Conservation (phyloP, 2,888 invertebrate species). For the Catocala fraxini region DNA sequence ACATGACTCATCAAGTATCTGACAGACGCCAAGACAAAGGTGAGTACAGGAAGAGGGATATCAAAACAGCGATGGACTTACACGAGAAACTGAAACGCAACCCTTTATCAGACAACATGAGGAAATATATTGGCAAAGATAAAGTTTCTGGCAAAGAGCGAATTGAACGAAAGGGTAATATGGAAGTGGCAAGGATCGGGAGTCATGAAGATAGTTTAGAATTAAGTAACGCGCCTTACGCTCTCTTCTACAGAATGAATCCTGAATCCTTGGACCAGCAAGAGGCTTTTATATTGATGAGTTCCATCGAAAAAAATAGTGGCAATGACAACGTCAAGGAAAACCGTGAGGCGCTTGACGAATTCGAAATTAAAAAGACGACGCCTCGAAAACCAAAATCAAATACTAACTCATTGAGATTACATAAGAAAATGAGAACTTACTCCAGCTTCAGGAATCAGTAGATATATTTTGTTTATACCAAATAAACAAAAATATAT, state of each 20-base stretch:
- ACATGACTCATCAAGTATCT: constrained; percentile 48
- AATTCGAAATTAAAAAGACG: constrained; percentile 17
- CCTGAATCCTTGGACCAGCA: constrained; percentile 56
- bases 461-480: background rate
- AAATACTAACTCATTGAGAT: constrained; percentile 40
- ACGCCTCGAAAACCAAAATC: constrained; percentile 28
- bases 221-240: constrained; percentile 60
- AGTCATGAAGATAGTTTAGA: constrained; percentile 55
- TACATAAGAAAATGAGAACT: constrained; percentile 55
- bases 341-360: constrained; percentile 9
- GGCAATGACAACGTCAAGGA: constrained; percentile 36
- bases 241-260: constrained; percentile 69
- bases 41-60: constrained; percentile 41
- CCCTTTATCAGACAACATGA: constrained; percentile 50
- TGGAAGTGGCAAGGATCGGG: constrained; percentile 47
- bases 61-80: constrained; percentile 17
- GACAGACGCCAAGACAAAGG: constrained; percentile 45
- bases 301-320: constrained; percentile 39
- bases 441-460: constrained; percentile 27
- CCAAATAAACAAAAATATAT: too few relatives aligned
- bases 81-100: constrained; percentile 50
- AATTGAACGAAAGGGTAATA: constrained; percentile 12
- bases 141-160: constrained; percentile 39
- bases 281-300: constrained; percentile 43
- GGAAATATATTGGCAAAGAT: constrained; percentile 59